Evolutionary conservation across 1,140 invertebrate genomes (phyloP).

Genomic region (Coelopa frigida): DNA sequence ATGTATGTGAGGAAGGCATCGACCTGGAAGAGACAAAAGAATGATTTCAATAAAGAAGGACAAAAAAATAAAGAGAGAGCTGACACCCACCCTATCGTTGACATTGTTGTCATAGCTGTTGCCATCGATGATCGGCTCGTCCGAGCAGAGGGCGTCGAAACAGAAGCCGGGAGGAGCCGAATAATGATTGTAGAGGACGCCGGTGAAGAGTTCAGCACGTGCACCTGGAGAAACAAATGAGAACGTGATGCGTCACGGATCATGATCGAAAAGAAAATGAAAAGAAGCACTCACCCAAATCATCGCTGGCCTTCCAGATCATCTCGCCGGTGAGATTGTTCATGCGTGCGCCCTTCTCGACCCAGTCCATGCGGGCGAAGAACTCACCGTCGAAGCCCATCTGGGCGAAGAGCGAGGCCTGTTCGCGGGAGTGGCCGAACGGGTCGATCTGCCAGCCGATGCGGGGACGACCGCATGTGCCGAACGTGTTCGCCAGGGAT

Average conservation of each 20-base stretch:
- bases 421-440: constrained; percentile 82
- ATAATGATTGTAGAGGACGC: constrained; percentile 70
- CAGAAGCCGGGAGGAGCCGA: constrained; percentile 79
- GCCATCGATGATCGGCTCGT: constrained; percentile 76
- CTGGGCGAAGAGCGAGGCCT: constrained; percentile 73
- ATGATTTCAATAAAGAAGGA: neutral
- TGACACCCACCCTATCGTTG: constrained; percentile 51
- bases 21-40: constrained; percentile 44
- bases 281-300: constrained; percentile 20
- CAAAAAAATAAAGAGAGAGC: neutral
- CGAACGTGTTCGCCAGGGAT: constrained; percentile 70
- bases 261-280: constrained; percentile 7
- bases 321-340: constrained; percentile 67
- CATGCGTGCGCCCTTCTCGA: constrained; percentile 67
- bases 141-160: constrained; percentile 76
- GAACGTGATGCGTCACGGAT: neutral
- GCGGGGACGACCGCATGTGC: constrained; percentile 68
- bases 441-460: constrained; percentile 93
- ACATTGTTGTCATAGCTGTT: constrained; percentile 70
- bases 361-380: constrained; percentile 80
- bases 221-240: constrained; percentile 9
- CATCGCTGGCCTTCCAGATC: constrained; percentile 69
- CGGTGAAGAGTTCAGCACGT: constrained; percentile 59
- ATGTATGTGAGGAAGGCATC: constrained; percentile 52
- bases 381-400: constrained; percentile 85